Base-by-base conservation (phyloP, 2,888 invertebrate species). In the Cylindroiulus punctatus region DNA sequence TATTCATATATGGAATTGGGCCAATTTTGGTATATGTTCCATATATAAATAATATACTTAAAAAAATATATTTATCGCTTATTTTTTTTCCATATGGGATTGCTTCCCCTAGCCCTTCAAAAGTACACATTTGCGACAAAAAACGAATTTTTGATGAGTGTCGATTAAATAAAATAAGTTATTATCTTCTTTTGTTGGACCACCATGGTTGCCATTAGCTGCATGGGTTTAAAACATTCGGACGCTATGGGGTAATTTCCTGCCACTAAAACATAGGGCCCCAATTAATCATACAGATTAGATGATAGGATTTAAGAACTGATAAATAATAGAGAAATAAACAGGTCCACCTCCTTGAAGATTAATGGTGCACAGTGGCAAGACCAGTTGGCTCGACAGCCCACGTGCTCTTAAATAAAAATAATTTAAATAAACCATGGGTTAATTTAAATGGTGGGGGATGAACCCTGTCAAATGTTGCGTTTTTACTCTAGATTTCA, bases 281-380 rank as follows among this genome's bases (percentile, higher is more conserved):
- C 30, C 76, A 76, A 76, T 76, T 76, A 76, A 76, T 76, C 76
- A 76, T 76, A 30, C 14, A 65, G 65, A 26, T 65, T 65, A 76
- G 76, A 76, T 76, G 30, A 76, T 26, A 76, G 30, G 76, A 76
- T 76, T 76, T 76, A 30, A 76, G 76, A 76, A 76, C 32, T 76
- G 76, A 76, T 76, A 76, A 76, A 30, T 76, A 76, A 76, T 32
- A 32, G 76, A 30, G 76, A 76, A 76, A 76, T 76, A 76, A 76
- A 76, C 76, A 76, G 76, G 76, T 30, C 76, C 76, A 76, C 76
- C 76, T 76, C 17, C 30, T 76, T 76, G 30, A 76, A 76, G 76
- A 76, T 76, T 76, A 76, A 76, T 76, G 76, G 76, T 76, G 30
- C 30, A 76, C 76, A 30, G 17, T 17, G 30, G 76, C 14, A 17